A percentile compares a stretch with the other conserved stretches of the same genome.
phyloP scores from a whole-genome alignment of 2,888 invertebrate species.

The Hydraecia micacea region DNA sequence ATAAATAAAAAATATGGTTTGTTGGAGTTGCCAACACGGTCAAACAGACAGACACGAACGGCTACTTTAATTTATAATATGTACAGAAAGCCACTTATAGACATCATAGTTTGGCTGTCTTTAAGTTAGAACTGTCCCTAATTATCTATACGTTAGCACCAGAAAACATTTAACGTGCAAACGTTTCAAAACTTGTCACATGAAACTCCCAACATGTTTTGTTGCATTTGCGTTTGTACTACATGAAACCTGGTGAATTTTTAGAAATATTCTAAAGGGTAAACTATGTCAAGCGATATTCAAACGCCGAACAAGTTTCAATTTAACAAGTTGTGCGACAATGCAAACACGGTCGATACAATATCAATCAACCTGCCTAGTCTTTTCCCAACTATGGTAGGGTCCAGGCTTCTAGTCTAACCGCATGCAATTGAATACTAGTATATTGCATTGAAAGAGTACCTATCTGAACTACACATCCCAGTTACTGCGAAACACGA shows the following conservation, averaged over 20 bases:
- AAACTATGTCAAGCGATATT: not conserved
- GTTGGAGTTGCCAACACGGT: not conserved
- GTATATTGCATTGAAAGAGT: not conserved
- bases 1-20: too few relatives aligned
- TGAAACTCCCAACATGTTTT: not conserved
- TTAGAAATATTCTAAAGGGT: not conserved
- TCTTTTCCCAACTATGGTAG: not conserved
- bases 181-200: not conserved
- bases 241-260: not conserved
- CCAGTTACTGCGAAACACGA: not conserved
- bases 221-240: not conserved
- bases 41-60: not conserved
- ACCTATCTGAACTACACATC: not conserved
- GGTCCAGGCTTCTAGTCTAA: not conserved
- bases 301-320: not conserved
- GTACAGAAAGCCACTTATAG: not conserved
- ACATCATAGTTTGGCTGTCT: too few relatives aligned
- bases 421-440: not conserved
- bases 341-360: not conserved
- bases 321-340: not conserved
- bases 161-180: not conserved
- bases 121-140: not conserved
- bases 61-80: not conserved
- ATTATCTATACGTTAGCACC: not conserved
- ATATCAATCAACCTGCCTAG: not conserved